Evolutionary conservation across 2,888 invertebrate genomes (phyloP).

Genomic region (Eupithecia abbreviata): DNA sequence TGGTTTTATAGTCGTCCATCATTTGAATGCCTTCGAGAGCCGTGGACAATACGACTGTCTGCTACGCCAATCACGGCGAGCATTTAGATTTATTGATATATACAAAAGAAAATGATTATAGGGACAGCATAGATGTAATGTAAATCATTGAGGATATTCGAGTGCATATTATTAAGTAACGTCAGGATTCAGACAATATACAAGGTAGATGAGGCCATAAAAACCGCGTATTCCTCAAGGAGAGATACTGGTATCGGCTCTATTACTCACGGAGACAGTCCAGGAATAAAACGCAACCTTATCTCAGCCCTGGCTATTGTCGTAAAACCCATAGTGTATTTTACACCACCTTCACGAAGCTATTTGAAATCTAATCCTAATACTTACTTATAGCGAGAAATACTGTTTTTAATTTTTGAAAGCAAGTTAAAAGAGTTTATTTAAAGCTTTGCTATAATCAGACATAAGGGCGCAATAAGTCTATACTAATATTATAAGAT

Average conservation of each 20-base stretch:
- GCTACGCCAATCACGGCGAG: constrained; percentile 17
- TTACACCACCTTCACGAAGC: constrained; percentile 42
- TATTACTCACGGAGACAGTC: constrained; percentile 69
- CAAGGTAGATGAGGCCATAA: constrained; percentile 58
- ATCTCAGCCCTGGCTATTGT: constrained; percentile 57
- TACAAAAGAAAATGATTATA: constrained; percentile 13
- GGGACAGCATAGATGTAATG: neutral
- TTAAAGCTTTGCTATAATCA: neutral
- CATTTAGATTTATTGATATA: constrained; percentile 11
- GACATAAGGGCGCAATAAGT: neutral
- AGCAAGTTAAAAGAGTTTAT: neutral
- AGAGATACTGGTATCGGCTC: constrained; percentile 69
- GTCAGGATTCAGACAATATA: constrained; percentile 44
- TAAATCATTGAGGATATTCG: constrained; percentile 11
- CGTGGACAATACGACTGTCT: constrained; percentile 10
- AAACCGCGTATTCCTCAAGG: constrained; percentile 64
- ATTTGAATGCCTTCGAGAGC: constrained; percentile 10
- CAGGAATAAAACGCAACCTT: constrained; percentile 64
- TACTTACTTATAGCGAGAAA: neutral
- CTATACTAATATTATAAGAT: too few species aligned
- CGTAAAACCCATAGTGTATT: constrained; percentile 49
- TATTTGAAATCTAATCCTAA: neutral
- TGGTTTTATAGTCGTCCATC: constrained; percentile 17
- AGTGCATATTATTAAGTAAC: constrained; percentile 34
- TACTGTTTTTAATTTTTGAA: neutral